phyloP scores from a whole-genome alignment of 2,888 invertebrate genomes.

The Thysanoteuthis rhombus region DNA sequence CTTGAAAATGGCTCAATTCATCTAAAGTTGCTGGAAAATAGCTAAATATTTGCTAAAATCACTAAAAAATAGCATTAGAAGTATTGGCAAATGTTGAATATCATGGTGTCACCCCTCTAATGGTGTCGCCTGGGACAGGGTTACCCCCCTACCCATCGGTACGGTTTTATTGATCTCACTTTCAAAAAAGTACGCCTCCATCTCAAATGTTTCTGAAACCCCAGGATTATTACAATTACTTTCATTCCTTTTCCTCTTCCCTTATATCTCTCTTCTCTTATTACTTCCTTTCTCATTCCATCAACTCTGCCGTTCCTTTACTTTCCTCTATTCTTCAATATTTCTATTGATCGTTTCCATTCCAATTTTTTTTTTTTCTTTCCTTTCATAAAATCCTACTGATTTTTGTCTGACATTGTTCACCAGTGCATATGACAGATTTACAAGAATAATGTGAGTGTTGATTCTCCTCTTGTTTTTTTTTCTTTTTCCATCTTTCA shows the following conservation, averaged over 20 bases:
- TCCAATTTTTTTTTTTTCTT: background rate
- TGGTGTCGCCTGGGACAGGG: no score
- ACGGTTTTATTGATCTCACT: no score
- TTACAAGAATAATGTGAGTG: conserved; percentile 12
- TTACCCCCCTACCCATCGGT: no score
- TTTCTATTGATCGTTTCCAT: background rate
- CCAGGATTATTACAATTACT: background rate
- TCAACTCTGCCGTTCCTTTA: background rate
- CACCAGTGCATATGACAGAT: background rate
- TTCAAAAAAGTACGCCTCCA: no score
- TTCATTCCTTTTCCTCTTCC: background rate
- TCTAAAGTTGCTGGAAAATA: no score
- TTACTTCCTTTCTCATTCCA: background rate
- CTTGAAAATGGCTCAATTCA: no score
- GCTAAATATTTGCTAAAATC: no score
- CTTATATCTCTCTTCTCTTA: background rate
- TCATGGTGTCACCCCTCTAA: no score
- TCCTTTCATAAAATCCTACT: background rate
- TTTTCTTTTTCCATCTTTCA: background rate
- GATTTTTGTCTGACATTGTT: background rate
- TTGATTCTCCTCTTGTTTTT: background rate
- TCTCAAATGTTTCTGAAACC: no score
- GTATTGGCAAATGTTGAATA: no score
- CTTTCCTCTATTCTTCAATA: background rate
- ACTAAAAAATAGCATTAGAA: no score